Percentiles rank a stretch among this genome's conserved stretches.
These are phyloP conservation scores for Rhineura floridana DNA, from an alignment of 2,113 vertebrate genomes.

Conservation along the genomic window DNA sequence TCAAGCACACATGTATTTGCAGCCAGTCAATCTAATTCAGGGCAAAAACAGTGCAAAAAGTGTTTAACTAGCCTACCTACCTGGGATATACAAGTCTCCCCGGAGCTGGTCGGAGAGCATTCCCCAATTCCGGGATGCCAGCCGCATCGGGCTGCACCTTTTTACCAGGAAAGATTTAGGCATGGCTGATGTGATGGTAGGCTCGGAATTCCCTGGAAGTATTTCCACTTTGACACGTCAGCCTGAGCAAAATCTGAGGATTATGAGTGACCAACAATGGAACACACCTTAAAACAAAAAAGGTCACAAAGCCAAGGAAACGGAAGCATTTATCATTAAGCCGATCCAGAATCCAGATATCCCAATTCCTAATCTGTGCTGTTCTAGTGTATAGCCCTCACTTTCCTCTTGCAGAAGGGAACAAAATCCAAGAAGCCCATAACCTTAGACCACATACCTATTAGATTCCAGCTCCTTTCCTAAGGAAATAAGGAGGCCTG, in stretches of 20 bases:
- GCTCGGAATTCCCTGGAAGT: neutral
- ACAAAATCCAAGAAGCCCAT: neutral
- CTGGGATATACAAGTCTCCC: slow-evolving; percentile 71
- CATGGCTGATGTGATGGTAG: slow-evolving; percentile 36
- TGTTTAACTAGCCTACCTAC: slow-evolving; percentile 5
- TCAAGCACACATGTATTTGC: too few species aligned
- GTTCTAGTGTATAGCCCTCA: neutral
- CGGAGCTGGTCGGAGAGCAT: slow-evolving; percentile 66
- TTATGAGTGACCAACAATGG: neutral
- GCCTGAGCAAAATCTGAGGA: neutral
- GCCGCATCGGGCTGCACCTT: slow-evolving; percentile 45
- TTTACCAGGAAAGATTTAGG: slow-evolving; percentile 71
- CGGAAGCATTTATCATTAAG: neutral
- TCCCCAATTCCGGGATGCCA: slow-evolving; percentile 54
- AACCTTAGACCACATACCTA: neutral
- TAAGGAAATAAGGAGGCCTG: too few species aligned
- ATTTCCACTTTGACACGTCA: neutral
- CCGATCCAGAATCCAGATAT: neutral
- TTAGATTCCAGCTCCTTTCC: too few species aligned
- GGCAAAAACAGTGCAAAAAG: too few species aligned
- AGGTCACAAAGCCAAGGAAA: neutral
- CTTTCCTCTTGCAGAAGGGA: neutral
- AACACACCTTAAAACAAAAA: neutral
- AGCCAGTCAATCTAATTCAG: too few species aligned
- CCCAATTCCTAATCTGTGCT: neutral